Percentiles rank a stretch among this genome's conserved stretches.
These are phyloP conservation scores for Echeneis naucrates DNA, from an alignment of 2,797 vertebrate genomes.

Conservation along the genomic window DNA sequence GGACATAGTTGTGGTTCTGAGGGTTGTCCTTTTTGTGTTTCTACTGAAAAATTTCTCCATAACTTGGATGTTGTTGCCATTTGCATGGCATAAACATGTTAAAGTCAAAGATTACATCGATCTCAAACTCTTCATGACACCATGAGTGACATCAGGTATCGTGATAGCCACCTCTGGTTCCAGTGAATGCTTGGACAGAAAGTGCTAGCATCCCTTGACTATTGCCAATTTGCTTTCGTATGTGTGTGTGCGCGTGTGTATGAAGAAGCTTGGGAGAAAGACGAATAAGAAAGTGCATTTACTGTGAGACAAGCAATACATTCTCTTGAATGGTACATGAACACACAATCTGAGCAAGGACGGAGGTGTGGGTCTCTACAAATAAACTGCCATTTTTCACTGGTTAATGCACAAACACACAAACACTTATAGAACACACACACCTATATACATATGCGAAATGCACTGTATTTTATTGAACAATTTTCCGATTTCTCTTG, in stretches of 20 bases:
- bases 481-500: constrained; percentile 39
- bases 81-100: not conserved
- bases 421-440: constrained; percentile 28
- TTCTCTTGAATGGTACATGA: constrained; percentile 58
- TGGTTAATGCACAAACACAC: constrained; percentile 33
- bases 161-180: constrained; percentile 19
- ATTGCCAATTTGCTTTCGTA: constrained; percentile 35
- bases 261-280: constrained; percentile 28
- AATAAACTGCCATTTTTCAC: constrained; percentile 59
- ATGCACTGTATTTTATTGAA: constrained; percentile 27
- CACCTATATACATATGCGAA: constrained; percentile 8
- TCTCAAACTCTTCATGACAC: constrained; percentile 1
- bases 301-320: constrained; percentile 60
- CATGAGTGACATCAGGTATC: constrained; percentile 1
- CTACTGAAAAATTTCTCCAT: no score
- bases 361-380: constrained; percentile 36
- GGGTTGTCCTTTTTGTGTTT: not conserved
- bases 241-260: constrained; percentile 22
- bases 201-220: constrained; percentile 8
- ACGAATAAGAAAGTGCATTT: constrained; percentile 60
- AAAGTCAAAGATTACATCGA: constrained; percentile 11
- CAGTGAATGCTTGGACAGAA: constrained; percentile 13
- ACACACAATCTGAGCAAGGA: constrained; percentile 45
- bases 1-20: constrained; percentile 5
- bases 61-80: no score